These are phyloP conservation scores for Otolemur crassicaudatus DNA, from an alignment of 2,797 vertebrate species.

Conservation along the genomic window DNA sequence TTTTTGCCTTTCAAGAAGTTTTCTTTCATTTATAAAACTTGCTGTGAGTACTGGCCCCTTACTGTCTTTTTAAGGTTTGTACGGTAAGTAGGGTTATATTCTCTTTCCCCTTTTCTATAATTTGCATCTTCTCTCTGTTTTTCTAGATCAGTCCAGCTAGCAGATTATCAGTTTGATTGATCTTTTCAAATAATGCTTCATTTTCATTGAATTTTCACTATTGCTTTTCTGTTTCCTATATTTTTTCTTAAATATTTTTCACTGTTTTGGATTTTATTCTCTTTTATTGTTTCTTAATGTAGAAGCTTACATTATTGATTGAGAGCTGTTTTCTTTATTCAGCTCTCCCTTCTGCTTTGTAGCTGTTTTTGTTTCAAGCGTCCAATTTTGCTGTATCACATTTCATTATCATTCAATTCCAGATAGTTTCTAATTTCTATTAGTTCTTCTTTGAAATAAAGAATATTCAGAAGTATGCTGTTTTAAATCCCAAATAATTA, in stretches of 20 bases:
- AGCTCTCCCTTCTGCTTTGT: neutral
- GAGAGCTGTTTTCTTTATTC: neutral
- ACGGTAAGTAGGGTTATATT: too few species aligned
- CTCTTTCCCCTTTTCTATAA: too few species aligned
- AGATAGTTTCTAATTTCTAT: neutral
- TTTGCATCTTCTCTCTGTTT: too few species aligned
- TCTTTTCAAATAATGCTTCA: neutral
- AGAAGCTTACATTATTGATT: neutral
- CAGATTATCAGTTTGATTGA: neutral
- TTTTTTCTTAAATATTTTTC: neutral
- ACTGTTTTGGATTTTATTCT: neutral
- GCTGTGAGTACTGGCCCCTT: too few species aligned
- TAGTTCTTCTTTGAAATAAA: neutral
- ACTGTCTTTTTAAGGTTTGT: too few species aligned
- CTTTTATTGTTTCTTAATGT: neutral
- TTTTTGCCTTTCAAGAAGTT: too few species aligned
- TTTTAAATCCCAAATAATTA: conserved; percentile 6
- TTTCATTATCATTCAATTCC: neutral
- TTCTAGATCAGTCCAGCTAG: too few species aligned
- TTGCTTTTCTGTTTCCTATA: neutral
- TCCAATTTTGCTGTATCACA: neutral
- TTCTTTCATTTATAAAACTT: too few species aligned
- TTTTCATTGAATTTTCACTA: neutral
- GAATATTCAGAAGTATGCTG: neutral
- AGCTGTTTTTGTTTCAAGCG: neutral